Evolutionary conservation across 1,140 invertebrate species (phyloP).

Genomic region (Musca vetustissima): DNA sequence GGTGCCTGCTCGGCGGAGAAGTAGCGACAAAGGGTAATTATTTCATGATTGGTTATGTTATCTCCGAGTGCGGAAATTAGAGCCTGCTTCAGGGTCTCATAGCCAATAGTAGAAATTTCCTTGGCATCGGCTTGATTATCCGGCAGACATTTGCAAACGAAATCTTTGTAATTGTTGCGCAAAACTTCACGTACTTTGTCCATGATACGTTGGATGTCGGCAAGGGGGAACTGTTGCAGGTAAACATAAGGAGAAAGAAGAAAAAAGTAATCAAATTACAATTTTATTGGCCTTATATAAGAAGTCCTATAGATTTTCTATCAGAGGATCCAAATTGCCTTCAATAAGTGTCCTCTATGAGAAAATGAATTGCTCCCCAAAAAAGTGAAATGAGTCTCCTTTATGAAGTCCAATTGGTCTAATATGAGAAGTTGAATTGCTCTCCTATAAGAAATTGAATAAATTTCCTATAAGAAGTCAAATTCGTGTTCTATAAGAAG

Average conservation of each 20-base stretch:
- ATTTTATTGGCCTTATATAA: no score
- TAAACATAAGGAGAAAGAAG: conserved; percentile 31
- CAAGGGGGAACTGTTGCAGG: conserved; percentile 70
- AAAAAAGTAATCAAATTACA: conserved; percentile 15
- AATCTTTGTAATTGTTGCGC: conserved; percentile 70
- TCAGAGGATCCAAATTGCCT: no score
- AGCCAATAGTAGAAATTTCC: conserved; percentile 41
- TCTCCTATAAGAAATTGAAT: no score
- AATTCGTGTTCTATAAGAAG: no score
- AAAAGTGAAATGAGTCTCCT: no score
- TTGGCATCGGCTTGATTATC: conserved; percentile 42
- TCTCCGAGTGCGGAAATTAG: conserved; percentile 63
- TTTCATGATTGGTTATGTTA: conserved; percentile 75
- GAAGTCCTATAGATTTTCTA: no score
- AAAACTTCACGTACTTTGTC: conserved; percentile 67
- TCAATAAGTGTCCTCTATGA: no score
- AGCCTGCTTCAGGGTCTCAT: conserved; percentile 62
- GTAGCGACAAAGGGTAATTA: conserved; percentile 69
- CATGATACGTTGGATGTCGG: conserved; percentile 69
- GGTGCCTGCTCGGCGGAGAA: conserved; percentile 60
- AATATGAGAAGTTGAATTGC: no score
- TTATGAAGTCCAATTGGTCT: no score
- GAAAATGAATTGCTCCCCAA: no score
- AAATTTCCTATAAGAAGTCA: no score
- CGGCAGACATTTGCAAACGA: conserved; percentile 68